Percentiles rank a stretch among this genome's conserved stretches.
Conservation (phyloP, 2,797 vertebrate genomes). For the Pipistrellus nathusii region DNA sequence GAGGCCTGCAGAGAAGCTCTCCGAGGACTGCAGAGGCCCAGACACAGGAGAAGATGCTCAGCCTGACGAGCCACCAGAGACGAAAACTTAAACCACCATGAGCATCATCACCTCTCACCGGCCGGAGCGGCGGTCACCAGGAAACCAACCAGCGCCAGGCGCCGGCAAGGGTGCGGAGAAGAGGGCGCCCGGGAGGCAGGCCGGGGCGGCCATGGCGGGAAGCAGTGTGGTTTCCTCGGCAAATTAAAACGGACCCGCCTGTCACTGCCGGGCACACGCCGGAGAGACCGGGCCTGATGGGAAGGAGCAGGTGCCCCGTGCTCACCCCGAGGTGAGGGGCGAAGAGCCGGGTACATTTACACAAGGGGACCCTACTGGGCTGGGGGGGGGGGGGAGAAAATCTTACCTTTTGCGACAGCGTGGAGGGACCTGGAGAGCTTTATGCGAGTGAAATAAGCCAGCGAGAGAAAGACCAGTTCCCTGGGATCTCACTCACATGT, state of each 20-base stretch:
- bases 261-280: neutral
- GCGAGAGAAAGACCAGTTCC: neutral
- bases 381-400: too few relatives aligned
- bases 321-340: neutral
- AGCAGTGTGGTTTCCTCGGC: neutral
- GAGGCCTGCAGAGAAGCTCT: neutral
- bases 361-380: neutral
- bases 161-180: neutral
- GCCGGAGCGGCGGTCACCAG: rapidly evolving
- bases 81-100: neutral
- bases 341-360: neutral
- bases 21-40: neutral
- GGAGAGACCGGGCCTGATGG: neutral
- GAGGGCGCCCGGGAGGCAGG: neutral
- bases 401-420: too few relatives aligned
- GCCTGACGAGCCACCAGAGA: rapidly evolving
- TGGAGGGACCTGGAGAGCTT: neutral
- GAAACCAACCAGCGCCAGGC: neutral
- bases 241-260: neutral
- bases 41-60: neutral
- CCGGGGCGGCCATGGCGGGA: neutral
- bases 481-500: neutral
- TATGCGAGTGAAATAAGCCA: neutral
- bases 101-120: neutral
- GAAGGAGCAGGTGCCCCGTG: neutral